Percentiles rank a stretch among this genome's conserved stretches.
These are phyloP conservation scores for Hylomyscus alleni DNA, from an alignment of 2,797 vertebrate genomes.

Conservation along the genomic window DNA sequence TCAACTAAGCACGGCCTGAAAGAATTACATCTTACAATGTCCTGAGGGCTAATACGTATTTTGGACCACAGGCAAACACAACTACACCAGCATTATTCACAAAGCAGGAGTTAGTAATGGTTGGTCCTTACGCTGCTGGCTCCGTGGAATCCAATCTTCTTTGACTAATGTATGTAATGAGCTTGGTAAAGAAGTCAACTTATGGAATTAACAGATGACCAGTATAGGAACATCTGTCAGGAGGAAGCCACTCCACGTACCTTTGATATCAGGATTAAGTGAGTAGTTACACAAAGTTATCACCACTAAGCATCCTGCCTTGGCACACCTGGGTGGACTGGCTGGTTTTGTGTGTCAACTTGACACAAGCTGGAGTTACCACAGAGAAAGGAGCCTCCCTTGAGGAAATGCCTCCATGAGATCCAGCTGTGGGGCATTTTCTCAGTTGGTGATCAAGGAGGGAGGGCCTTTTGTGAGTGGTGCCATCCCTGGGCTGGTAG, in stretches of 20 bases:
- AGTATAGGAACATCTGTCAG: neutral
- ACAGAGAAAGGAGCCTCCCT: no score
- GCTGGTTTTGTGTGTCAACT: no score
- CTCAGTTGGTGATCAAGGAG: no score
- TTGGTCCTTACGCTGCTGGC: fast-evolving
- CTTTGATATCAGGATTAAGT: no score
- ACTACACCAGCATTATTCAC: neutral
- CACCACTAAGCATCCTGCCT: neutral
- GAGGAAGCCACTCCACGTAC: neutral
- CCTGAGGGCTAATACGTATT: neutral
- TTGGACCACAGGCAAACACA: neutral
- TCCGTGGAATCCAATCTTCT: neutral
- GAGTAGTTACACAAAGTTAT: neutral
- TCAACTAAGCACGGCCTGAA: neutral
- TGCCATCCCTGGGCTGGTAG: no score
- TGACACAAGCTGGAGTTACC: no score
- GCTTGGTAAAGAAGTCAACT: neutral
- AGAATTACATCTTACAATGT: neutral
- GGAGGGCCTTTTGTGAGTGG: no score
- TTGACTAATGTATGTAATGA: neutral
- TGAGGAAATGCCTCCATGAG: no score
- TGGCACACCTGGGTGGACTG: neutral
- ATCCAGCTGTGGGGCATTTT: no score
- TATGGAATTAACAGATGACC: neutral
- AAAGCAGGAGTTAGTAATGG: neutral